phyloP scores from a whole-genome alignment of 2,888 invertebrate species.

The Philereme vetulata region DNA sequence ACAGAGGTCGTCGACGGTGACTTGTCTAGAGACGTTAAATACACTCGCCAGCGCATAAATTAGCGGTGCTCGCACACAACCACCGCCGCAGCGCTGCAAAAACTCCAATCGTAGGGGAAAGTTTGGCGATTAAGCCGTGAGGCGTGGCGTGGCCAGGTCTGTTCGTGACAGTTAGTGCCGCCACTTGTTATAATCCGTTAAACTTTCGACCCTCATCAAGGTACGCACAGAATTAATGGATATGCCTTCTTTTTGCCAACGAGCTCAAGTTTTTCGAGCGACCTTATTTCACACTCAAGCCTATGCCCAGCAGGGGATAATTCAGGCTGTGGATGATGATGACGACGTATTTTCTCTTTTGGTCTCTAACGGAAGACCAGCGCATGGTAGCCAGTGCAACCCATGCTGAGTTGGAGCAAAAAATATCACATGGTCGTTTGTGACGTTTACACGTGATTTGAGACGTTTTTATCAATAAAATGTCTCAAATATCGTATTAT shows the following conservation, averaged over 20 bases:
- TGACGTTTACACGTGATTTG: too few relatives aligned
- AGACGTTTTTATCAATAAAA: too few relatives aligned
- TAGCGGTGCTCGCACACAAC: slow-evolving; percentile 66
- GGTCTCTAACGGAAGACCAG: too few relatives aligned
- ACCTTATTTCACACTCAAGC: too few relatives aligned
- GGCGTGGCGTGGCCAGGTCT: slow-evolving; percentile 79
- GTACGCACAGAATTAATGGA: slow-evolving; percentile 76
- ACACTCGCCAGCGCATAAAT: slow-evolving; percentile 76
- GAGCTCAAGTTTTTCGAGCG: too few relatives aligned
- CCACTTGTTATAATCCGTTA: slow-evolving; percentile 82
- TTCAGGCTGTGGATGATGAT: too few relatives aligned
- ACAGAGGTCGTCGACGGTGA: slow-evolving; percentile 36
- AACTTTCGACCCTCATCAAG: slow-evolving; percentile 82
- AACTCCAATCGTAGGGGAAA: slow-evolving; percentile 81
- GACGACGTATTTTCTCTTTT: too few relatives aligned
- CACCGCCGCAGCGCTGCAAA: slow-evolving; percentile 75
- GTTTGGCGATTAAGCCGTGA: slow-evolving; percentile 82
- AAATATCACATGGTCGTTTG: too few relatives aligned
- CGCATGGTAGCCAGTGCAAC: too few relatives aligned
- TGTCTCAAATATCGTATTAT: too few relatives aligned
- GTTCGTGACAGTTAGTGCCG: slow-evolving; percentile 80
- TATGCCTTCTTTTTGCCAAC: slow-evolving; percentile 58
- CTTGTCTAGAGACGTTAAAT: slow-evolving; percentile 45
- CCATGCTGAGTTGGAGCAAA: too few relatives aligned
- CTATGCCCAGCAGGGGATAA: too few relatives aligned